Evolutionary conservation across 2,888 invertebrate genomes (phyloP).

Genomic region (Lochmaea crataegi): DNA sequence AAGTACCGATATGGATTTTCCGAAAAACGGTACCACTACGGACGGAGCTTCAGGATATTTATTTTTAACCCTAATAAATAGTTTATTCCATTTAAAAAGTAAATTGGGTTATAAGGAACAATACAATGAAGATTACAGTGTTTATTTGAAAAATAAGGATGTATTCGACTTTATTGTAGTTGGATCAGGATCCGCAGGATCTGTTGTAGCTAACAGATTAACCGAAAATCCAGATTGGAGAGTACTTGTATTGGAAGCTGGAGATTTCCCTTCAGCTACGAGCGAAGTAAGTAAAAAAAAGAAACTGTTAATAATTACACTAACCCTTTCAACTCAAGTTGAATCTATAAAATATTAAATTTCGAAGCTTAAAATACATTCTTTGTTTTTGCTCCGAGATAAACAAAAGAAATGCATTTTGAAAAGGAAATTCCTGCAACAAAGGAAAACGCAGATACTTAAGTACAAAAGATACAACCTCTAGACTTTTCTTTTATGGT

Average conservation of each 20-base stretch:
- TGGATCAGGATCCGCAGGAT: conserved; percentile 68
- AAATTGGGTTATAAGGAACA: not conserved
- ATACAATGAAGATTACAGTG: conserved; percentile 52
- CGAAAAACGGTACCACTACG: too few relatives aligned
- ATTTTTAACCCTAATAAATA: not conserved
- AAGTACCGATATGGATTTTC: too few relatives aligned
- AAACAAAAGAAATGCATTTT: too few relatives aligned
- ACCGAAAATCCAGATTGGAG: conserved; percentile 64
- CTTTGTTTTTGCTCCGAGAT: too few relatives aligned
- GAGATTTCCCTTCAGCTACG: conserved; percentile 64
- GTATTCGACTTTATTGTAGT: conserved; percentile 68
- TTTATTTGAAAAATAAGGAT: conserved; percentile 46
- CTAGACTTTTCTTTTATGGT: too few relatives aligned
- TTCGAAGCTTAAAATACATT: too few relatives aligned
- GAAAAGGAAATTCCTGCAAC: too few relatives aligned
- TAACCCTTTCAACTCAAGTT: too few relatives aligned
- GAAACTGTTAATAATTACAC: too few relatives aligned
- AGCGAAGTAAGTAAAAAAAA: conserved; percentile 64
- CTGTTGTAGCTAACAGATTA: conserved; percentile 67
- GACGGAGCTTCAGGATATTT: not conserved
- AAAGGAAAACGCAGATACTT: too few relatives aligned
- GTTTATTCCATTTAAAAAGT: not conserved
- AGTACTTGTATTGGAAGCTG: conserved; percentile 68
- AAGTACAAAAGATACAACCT: too few relatives aligned
- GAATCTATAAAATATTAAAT: too few relatives aligned